Percentiles rank a stretch among this genome's conserved stretches.
Conservation (phyloP, 1,140 invertebrate species). For the Acyrthosiphon pisum region DNA sequence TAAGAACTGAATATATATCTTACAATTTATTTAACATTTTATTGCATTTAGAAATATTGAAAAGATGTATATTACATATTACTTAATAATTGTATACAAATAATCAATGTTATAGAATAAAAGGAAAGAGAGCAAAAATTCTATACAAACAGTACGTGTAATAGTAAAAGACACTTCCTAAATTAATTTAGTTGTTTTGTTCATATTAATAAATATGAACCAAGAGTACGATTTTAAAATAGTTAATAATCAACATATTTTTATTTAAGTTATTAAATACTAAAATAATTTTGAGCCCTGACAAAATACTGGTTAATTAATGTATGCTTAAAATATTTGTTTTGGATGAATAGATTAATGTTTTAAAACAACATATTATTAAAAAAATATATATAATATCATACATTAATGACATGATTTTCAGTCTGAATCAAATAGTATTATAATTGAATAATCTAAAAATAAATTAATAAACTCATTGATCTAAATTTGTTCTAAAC, state of each 20-base stretch:
- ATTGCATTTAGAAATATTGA: neutral
- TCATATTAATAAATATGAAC: neutral
- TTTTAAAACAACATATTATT: constrained; percentile 21
- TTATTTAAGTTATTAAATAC: neutral
- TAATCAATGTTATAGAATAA: neutral
- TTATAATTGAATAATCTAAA: neutral
- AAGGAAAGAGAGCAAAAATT: neutral
- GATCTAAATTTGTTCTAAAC: neutral
- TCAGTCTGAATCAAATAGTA: constrained; percentile 33
- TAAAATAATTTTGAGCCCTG: neutral
- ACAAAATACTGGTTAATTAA: neutral
- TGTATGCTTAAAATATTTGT: neutral
- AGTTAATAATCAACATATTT: neutral
- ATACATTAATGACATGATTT: neutral
- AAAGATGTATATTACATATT: neutral
- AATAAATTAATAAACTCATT: constrained; percentile 25
- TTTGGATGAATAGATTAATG: neutral
- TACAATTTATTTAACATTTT: neutral
- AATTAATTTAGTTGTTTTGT: neutral
- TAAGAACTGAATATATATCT: neutral
- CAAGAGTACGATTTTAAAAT: neutral
- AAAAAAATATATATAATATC: neutral
- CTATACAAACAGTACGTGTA: neutral
- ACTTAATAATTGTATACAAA: neutral
- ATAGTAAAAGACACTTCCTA: neutral